Base-by-base conservation (phyloP, 2,113 vertebrate species). In the Lycaon pictus region DNA sequence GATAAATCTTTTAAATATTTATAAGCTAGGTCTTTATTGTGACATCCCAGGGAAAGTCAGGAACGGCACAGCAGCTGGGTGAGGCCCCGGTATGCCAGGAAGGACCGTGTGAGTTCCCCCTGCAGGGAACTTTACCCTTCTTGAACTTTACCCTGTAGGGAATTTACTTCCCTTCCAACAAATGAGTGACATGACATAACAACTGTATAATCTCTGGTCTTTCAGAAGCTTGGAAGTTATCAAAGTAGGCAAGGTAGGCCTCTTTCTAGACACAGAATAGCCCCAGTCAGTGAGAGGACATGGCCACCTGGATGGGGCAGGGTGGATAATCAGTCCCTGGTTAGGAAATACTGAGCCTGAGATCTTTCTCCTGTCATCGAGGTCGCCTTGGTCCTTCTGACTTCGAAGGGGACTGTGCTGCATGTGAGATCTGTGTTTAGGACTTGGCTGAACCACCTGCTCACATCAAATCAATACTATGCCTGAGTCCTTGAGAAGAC, bases 351-450 rank as follows among this genome's bases (percentile, higher is more conserved):
- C 51, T 22, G 43, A 35, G 32, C 11, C 55, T 48, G n/a, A 67
- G 29, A 13, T 16, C 2, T 7, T 25, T 29, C 23, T 23, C 13
- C 43, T 25, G 3, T 35, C 55, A 8, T 29, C 1, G 1, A 23
- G 51, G 20, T 76, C 71, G 17, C 9, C 62, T 51, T n/a, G 43
- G 35, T 11, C n/a, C 53, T 8, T 29, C 60, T 35, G 2, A 12
- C 35, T 9, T 63, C 58, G 11, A 19, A 20, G 25, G 5, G 56
- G 13, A 1, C 10, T 2, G 37, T 2, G 16, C 56, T 1, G 43
- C 62, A 12, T 65, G 0, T 16, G 16, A 29, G 6, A 11, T 3
- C 2, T 4, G 17, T 5, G 9, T 27, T 13, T 2, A 32, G 43
- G 81, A n/a, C 60, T 37, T 37, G 25, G 55, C 23, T 1, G 48